Conservation (phyloP, 2,113 vertebrate genomes). For the Casuarius casuarius region DNA sequence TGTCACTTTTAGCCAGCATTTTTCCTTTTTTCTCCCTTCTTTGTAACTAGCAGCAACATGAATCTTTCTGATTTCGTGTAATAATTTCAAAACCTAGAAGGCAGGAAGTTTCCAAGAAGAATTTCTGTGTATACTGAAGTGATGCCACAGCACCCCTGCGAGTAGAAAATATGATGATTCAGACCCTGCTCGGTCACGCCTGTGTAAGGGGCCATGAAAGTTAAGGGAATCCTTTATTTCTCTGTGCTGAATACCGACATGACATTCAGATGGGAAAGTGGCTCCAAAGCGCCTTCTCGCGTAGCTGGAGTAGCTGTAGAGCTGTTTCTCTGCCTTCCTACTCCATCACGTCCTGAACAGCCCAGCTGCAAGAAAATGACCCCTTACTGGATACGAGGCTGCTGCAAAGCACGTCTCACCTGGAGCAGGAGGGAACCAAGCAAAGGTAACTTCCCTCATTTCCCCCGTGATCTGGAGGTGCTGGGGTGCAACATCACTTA, state of each 20-base stretch:
- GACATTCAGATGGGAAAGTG: not conserved
- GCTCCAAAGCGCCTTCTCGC: not conserved
- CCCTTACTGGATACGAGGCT: not conserved
- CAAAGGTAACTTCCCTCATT: not conserved
- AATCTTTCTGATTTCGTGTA: not conserved
- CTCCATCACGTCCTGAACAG: not conserved
- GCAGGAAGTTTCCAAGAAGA: not conserved
- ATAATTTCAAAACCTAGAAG: not conserved
- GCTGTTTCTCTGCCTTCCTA: not conserved
- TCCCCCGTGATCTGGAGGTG: accelerated
- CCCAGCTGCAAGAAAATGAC: not conserved
- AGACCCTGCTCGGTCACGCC: not conserved
- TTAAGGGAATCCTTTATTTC: not conserved
- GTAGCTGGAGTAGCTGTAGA: accelerated
- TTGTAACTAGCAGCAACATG: not conserved
- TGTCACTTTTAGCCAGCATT: not conserved
- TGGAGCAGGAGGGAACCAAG: not conserved
- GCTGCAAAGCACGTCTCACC: not conserved
- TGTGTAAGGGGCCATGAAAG: not conserved
- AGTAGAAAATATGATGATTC: not conserved
- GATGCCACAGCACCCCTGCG: not conserved
- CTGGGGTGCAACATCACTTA: not conserved
- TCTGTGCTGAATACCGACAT: accelerated
- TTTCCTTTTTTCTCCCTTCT: not conserved
- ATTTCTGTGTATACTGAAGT: not conserved